Percentiles rank a stretch among this genome's conserved stretches.
Conservation (phyloP, 2,888 invertebrate species). For the Hipparchia sbordonii region DNA sequence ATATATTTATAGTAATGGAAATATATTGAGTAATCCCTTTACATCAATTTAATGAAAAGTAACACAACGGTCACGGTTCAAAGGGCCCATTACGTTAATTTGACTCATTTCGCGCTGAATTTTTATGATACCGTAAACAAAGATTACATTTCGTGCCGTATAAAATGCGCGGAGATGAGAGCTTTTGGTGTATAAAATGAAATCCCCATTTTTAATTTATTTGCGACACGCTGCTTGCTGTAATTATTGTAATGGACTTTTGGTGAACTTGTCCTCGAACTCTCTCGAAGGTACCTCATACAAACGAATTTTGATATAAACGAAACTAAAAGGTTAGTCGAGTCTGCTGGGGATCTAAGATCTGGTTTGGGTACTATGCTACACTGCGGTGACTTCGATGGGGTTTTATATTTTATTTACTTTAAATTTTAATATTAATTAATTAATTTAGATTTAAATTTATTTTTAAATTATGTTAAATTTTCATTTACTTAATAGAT, state of each 20-base stretch:
- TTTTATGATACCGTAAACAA: slow-evolving; percentile 35
- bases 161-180: slow-evolving; percentile 28
- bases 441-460: too few species aligned
- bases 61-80: not conserved
- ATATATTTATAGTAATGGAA: too few species aligned
- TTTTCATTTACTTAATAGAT: too few species aligned
- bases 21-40: not conserved
- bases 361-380: too few species aligned
- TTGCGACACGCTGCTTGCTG: slow-evolving; percentile 27
- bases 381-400: too few species aligned
- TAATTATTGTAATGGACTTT: slow-evolving; percentile 36
- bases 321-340: too few species aligned
- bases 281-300: too few species aligned
- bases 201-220: slow-evolving; percentile 31
- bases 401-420: too few species aligned
- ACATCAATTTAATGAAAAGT: slow-evolving; percentile 32
- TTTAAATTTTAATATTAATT: too few species aligned
- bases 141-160: slow-evolving; percentile 32
- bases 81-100: slow-evolving; percentile 31
- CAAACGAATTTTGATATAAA: too few species aligned
- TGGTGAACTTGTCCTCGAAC: slow-evolving; percentile 1
- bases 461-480: too few species aligned
- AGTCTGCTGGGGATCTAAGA: too few species aligned
- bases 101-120: slow-evolving; percentile 27
- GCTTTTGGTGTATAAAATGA: slow-evolving; percentile 26